Base-by-base conservation (phyloP, 2,797 vertebrate species). In the Hylomyscus alleni region DNA sequence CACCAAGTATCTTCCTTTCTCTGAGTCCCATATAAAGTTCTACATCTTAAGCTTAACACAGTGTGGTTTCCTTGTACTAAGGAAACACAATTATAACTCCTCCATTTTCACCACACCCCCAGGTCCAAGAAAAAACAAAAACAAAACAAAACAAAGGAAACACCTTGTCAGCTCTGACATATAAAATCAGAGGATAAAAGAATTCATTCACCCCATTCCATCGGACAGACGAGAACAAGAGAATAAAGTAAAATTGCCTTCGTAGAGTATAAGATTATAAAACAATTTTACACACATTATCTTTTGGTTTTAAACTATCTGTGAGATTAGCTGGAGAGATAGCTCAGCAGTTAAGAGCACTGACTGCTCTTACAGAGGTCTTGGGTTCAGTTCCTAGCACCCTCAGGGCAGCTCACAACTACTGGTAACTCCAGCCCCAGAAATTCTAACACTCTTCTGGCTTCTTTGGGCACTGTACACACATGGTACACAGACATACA, bases 201-300 rank as follows among this genome's bases (percentile, higher is more conserved):
- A 47, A 92, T 73, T 44, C 72, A 40, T 13, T 93, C 65, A 40
- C 22, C 91, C 94, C 67, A 40, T 94, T 97, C 54, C 78, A 69
- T 0, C 62, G 29, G 29, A 90, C 29, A 91, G 92, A 93, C 92
- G 90, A 93, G 94, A 76, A 22, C 8, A 76, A 86, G 47, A 85
- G 22, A 81, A n/a, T 69, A 90, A 89, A 96, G 76, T 40, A 92
- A 95, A 95, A 77, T 31, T 65, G 85, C 11, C 82, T 85, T 82
- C 50, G 82, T 65, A 62, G 84, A 96, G 54, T 92, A 6, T 91
- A 29, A 78, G 9, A 65, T 47, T 94, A 91, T 90, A 37, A 90
- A 73, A 91, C 56, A 90, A 87, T 72, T 96, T 93, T 47, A 82
- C 1, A 85, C 20, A 19, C 54, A 44, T 62, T 56, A 60, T 47